phyloP scores from a whole-genome alignment of 2,797 vertebrate genomes.

The Lates japonicus region DNA sequence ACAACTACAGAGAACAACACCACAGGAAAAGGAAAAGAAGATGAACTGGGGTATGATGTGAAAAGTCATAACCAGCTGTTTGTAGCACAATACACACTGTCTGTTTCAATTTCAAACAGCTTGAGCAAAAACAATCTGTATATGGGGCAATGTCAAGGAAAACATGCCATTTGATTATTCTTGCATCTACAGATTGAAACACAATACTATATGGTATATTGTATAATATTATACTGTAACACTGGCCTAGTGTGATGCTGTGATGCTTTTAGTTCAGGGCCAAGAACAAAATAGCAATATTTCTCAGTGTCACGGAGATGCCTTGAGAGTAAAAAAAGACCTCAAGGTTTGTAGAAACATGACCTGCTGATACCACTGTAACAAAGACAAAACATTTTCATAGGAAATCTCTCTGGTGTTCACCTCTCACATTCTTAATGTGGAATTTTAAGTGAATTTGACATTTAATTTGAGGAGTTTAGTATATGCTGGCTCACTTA shows the following conservation, averaged over 20 bases:
- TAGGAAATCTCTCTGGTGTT: neutral
- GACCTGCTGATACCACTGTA: conserved; percentile 14
- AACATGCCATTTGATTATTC: conserved; percentile 1
- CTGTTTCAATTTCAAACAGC: conserved; percentile 24
- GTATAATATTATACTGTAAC: too few relatives aligned
- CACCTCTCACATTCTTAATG: neutral
- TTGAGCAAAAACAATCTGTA: conserved; percentile 23
- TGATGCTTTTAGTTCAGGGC: conserved; percentile 21
- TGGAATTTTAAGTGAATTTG: conserved; percentile 10
- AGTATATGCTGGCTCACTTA: neutral
- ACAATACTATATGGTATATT: conserved; percentile 4
- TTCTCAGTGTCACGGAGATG: conserved; percentile 21
- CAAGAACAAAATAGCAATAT: conserved; percentile 22
- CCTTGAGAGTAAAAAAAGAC: conserved; percentile 13
- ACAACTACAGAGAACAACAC: conserved; percentile 25
- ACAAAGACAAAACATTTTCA: conserved; percentile 41
- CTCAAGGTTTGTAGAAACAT: conserved; percentile 21
- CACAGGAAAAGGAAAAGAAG: conserved; percentile 12
- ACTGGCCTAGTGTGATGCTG: neutral
- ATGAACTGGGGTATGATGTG: conserved; percentile 5
- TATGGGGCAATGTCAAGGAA: conserved; percentile 9
- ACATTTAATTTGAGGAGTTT: conserved; percentile 1
- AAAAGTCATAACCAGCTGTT: conserved; percentile 41
- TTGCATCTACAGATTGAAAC: conserved; percentile 14
- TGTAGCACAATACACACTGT: conserved; percentile 3